These are phyloP conservation scores for Haemorhous mexicanus DNA, from an alignment of 2,113 vertebrate genomes.

Conservation along the genomic window DNA sequence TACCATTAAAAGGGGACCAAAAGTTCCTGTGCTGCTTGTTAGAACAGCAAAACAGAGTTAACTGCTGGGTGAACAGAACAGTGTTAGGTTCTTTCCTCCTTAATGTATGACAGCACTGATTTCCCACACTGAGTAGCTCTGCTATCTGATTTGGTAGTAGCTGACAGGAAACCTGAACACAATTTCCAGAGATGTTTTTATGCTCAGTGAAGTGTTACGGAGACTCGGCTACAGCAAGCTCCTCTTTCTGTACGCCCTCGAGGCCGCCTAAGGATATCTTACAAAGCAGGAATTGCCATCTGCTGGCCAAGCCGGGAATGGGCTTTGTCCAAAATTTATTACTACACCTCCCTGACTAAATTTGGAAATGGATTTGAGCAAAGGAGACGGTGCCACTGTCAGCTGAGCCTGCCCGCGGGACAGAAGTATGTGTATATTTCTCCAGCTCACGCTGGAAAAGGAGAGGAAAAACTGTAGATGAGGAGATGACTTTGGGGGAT, in stretches of 20 bases:
- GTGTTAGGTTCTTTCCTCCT: not conserved
- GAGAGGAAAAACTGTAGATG: not conserved
- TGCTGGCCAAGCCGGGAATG: constrained; percentile 13
- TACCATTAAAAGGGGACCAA: not conserved
- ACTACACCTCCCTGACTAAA: not conserved
- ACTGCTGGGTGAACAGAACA: not conserved
- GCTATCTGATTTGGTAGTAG: not conserved
- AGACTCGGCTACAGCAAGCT: not conserved
- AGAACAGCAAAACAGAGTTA: fast-evolving
- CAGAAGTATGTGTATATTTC: not conserved
- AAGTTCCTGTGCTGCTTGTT: not conserved
- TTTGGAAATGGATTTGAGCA: constrained; percentile 18
- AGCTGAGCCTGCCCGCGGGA: not conserved
- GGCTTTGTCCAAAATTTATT: not conserved
- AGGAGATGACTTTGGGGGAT: not conserved
- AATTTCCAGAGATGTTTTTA: not conserved
- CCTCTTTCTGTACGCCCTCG: not conserved
- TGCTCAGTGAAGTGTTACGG: fast-evolving
- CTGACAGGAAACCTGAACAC: not conserved
- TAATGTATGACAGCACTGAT: not conserved
- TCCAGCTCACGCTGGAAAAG: not conserved
- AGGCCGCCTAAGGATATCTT: not conserved
- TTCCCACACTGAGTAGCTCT: not conserved
- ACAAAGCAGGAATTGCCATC: constrained; percentile 36
- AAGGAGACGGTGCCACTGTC: not conserved